Percentiles rank a stretch among this genome's conserved stretches.
phyloP scores from a whole-genome alignment of 2,797 vertebrate species.

The Rallus crepitans region DNA sequence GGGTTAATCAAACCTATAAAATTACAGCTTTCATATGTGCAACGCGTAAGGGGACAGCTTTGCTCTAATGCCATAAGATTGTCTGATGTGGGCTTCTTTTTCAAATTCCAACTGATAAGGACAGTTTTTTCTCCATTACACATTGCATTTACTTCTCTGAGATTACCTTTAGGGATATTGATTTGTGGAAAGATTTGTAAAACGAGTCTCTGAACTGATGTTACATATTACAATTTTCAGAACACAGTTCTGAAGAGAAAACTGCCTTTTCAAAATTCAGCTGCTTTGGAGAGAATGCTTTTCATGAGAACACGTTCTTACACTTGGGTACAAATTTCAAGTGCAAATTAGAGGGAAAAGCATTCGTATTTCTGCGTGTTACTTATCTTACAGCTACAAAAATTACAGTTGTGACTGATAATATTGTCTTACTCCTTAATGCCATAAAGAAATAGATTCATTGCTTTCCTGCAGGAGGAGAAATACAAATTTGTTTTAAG shows the following conservation, averaged over 20 bases:
- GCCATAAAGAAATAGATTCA: background rate
- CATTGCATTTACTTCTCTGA: background rate
- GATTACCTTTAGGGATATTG: background rate
- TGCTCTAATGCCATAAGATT: background rate
- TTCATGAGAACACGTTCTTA: fast-evolving
- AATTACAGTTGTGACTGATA: background rate
- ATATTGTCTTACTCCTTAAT: background rate
- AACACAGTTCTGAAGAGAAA: background rate
- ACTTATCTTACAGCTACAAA: background rate
- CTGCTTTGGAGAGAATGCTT: background rate
- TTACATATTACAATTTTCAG: background rate
- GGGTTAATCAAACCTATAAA: background rate
- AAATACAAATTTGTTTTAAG: background rate
- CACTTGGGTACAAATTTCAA: background rate
- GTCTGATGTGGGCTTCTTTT: fast-evolving
- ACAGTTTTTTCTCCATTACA: background rate
- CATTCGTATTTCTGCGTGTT: background rate
- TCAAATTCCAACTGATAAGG: background rate
- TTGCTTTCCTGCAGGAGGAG: background rate
- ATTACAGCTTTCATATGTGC: background rate
- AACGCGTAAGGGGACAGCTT: background rate
- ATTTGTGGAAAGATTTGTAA: conserved; percentile 4
- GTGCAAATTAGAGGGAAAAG: background rate
- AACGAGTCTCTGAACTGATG: background rate
- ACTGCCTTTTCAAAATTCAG: background rate